Evolutionary conservation across 2,797 vertebrate genomes (phyloP).

Genomic region (Cuculus canorus): DNA sequence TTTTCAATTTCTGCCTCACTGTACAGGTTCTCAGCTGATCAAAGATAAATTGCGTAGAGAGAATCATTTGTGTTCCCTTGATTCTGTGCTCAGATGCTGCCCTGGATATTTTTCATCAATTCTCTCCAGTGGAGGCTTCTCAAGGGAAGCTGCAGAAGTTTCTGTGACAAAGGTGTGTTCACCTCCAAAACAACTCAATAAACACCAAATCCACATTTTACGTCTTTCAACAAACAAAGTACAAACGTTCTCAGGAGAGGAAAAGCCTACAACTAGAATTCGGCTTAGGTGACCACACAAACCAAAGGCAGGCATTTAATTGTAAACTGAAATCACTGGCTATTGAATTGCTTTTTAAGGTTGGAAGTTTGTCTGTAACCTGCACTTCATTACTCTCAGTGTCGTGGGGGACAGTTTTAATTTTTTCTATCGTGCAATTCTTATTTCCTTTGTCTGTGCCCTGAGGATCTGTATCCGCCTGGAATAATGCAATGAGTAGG

Average conservation of each 20-base stretch:
- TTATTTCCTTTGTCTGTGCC: neutral
- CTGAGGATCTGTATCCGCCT: neutral
- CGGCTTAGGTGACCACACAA: constrained; percentile 34
- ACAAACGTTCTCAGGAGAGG: neutral
- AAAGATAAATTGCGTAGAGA: neutral
- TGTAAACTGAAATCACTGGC: constrained; percentile 50
- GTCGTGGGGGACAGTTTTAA: neutral
- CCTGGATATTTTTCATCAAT: constrained; percentile 5
- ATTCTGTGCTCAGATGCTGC: neutral
- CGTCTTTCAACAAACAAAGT: constrained; percentile 5
- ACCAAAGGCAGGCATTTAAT: constrained; percentile 44
- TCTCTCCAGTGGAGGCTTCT: neutral
- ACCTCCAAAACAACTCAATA: constrained; percentile 13
- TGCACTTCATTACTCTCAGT: neutral
- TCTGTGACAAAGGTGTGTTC: neutral
- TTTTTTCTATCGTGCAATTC: neutral
- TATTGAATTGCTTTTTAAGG: constrained; percentile 47
- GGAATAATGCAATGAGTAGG: neutral
- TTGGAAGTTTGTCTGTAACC: constrained; percentile 10
- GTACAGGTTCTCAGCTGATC: neutral
- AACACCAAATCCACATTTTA: neutral
- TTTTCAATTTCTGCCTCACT: neutral
- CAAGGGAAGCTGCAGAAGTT: constrained; percentile 4
- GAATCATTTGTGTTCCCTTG: neutral
- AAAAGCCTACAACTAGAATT: neutral